A percentile compares a stretch with the other conserved stretches of the same genome.
Conservation (phyloP, 2,113 vertebrate genomes). For the Coracopsis vasa region DNA sequence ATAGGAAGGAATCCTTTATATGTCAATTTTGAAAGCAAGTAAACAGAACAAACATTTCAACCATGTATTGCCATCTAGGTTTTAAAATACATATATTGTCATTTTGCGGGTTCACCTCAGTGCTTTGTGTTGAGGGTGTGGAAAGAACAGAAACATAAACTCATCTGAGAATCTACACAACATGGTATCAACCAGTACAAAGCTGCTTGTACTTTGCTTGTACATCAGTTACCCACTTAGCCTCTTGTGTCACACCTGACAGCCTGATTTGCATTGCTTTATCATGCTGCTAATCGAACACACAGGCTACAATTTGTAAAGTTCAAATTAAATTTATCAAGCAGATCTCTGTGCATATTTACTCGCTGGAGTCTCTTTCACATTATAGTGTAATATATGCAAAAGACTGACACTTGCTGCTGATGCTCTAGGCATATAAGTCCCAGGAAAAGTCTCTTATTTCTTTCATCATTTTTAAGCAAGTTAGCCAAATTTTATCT, state of each 20-base stretch:
- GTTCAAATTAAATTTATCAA: neutral
- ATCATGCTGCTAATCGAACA: neutral
- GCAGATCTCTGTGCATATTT: neutral
- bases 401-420: neutral
- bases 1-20: neutral
- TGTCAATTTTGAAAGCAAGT: neutral
- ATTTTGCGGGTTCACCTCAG: neutral
- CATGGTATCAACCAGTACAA: neutral
- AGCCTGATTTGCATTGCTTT: neutral
- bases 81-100: neutral
- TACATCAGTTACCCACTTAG: neutral
- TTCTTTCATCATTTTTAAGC: neutral
- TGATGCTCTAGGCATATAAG: neutral
- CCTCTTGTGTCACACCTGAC: neutral
- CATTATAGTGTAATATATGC: neutral
- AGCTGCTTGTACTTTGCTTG: neutral
- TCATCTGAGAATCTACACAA: neutral
- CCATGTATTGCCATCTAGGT: neutral
- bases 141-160: neutral
- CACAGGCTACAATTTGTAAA: neutral
- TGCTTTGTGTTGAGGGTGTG: neutral
- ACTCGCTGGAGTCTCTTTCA: neutral
- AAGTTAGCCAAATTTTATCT: neutral
- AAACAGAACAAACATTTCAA: neutral
- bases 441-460: neutral